Base-by-base conservation (phyloP, 2,113 vertebrate species). In the Melierax canorus region DNA sequence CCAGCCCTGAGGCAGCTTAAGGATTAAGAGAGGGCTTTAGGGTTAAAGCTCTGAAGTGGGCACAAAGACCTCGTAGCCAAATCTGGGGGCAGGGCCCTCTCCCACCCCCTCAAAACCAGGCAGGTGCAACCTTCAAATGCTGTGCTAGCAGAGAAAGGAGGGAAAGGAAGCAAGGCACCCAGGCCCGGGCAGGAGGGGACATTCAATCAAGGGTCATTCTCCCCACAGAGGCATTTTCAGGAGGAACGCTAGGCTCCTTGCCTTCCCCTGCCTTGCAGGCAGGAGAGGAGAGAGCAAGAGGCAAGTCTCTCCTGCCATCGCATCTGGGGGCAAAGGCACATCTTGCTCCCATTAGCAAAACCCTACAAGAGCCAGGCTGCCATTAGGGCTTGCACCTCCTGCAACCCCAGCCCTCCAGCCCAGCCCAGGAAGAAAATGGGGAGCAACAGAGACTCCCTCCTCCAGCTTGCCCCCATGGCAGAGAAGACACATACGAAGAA, bases 391-490 rank as follows among this genome's bases (percentile, higher is more conserved):
- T 20, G 5, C 6, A 18, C 8, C 12, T 27, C 4, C 21, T 34
- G 10, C 18, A 13, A 3, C 19, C 39, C 12, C 26, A 50, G 10
- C 24, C 22, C 58, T 32, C n/a, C n/a, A 21, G 5, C 9, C 32
- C 72, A 62, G 22, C 1, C 12, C 6, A n/a, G 59, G 30, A 85
- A 41, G 14, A 34, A 64, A 24, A 9, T 7, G 1, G 4, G 29
- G 5, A 36, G 16, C 19, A 60, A 24, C 12, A 73, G 10, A 6
- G 6, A 11, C 19, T 55, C 41, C 4, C 8, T 29, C 8, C 9
- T 26, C 6, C 10, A n/a, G 19, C 11, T 29, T 17, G 36, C 4
- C 6, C 23, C 24, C 0, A 0, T 6, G 3, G 7, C 32, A 75
- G 14, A 93, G 27, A 78, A 26, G 3, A 74, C 58, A 46, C 4